Percentiles rank a stretch among this genome's conserved stretches.
Evolutionary conservation across 2,797 vertebrate species (phyloP).

Genomic region (Rhinoraja longicauda): DNA sequence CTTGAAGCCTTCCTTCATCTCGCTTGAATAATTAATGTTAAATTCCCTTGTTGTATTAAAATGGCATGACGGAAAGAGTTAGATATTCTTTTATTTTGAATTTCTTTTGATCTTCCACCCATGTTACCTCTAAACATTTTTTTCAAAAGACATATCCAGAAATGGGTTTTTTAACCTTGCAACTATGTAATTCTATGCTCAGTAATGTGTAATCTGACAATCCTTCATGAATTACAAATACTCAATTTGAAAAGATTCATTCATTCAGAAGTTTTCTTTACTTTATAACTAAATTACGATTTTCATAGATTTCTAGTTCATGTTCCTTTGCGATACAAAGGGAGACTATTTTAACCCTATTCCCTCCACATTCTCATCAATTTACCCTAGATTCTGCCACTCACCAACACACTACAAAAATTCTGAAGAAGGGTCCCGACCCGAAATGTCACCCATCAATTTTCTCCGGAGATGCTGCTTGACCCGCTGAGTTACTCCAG

Average conservation of each 20-base stretch:
- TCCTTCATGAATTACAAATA: neutral
- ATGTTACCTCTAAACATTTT: neutral
- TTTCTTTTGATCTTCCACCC: neutral
- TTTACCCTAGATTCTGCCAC: no score
- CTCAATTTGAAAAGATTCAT: no score
- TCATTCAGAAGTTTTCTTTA: neutral
- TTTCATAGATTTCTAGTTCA: neutral
- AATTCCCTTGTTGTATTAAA: neutral
- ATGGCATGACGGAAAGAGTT: neutral
- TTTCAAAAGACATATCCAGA: neutral
- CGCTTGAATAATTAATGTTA: neutral
- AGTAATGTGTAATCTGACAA: neutral
- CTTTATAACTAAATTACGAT: neutral
- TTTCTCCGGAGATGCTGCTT: no score
- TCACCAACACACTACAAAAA: no score
- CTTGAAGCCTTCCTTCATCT: neutral
- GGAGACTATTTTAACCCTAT: no score
- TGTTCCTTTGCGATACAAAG: no score
- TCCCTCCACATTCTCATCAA: no score
- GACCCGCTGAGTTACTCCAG: no score
- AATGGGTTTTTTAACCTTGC: neutral
- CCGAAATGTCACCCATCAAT: no score
- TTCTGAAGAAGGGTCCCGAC: no score
- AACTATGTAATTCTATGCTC: neutral
- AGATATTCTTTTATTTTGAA: neutral